Evolutionary conservation across 1,140 invertebrate genomes (phyloP), one percentile per base, ranked within the genome.

Genomic region (Drosophila orena): DNA sequence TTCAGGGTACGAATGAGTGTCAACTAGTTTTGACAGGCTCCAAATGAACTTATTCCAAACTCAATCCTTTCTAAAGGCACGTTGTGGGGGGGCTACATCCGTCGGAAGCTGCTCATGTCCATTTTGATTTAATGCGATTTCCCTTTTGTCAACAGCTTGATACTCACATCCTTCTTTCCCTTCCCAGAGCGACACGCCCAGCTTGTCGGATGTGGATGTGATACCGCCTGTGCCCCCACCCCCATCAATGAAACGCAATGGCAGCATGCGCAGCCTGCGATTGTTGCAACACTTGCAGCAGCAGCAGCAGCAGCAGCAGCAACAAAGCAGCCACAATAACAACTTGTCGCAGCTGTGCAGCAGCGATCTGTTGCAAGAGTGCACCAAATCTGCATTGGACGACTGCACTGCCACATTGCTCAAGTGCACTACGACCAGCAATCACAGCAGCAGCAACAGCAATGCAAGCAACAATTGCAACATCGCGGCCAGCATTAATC

Each of bases 151-250:
- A 59, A 53, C 81, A 77, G 77, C 58, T 74, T 47, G 69, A 37
- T 47, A 59, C 59, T 65, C 65, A 76, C 77, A 59, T 79, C 69
- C 54, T 27, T 50, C 5, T 46, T 14, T 46, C 22, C 37, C 14
- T 42, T 43, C 64, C n/a, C 69, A 92, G 90, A 83, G 80, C 38
- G 91, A 92, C 78, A 80, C 91, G 44, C 66, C 74, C 69, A 88
- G 89, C 60, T 52, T 88, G 73, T 91, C 88, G 69, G 91, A 92
- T 78, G 90, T 92, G 65, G 91, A 91, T 54, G 56, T 86, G 10
- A 92, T 92, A 79, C 91, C 91, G 60, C 91, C 90, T 24, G 91
- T 92, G 70, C 91, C 91, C 30, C 91, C 91, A 43, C 91, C 91
- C 37, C 86, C 90, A 12, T 47, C 80, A 17, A 75, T 91, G 61